Base-by-base conservation (phyloP, 2,888 invertebrate genomes). In the Encarsia formosa region DNA sequence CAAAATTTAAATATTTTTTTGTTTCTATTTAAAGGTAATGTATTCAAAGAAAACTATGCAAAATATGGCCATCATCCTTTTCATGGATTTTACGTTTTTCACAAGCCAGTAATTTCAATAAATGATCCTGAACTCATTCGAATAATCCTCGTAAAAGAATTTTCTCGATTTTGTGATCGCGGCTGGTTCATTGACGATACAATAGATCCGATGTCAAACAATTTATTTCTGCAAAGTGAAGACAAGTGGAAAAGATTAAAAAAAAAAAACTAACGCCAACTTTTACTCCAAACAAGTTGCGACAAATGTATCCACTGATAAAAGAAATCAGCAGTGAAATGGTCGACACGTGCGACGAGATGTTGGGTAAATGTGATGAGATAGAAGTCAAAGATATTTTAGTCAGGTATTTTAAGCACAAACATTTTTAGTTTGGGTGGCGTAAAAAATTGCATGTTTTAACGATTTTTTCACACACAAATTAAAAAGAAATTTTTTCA, bases 251-350 rank as follows among this genome's bases (percentile, higher is more conserved):
- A 79, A 63, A 77, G 75, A 41, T 68, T 86, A 22, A 76, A 87
- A 15, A 60, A n/a, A n/a, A 77, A 0, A 84, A 84, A 61, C 70
- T 87, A 62, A 79, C 85, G 1, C 83, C 86, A 0, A 79, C 82
- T 0, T 87, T 86, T 64, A 81, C 86, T 1, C 79, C 84, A 0
- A 83, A 81, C 6, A 86, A 85, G 69, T 69, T 87, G 41, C 86
- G 82, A 66, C 77, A 72, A 2, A 84, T 86, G 82, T 84, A 82
- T 60, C 75, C 75, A 1, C 77, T 81, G 1, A 78, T 85, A 11
- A 76, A 80, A 34, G 74, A 78, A 29, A 80, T 83, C 49, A 81
- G 81, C 0, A 69, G 77, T 11, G 76, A 79, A 9, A 19, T 51
- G 41, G 37, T 46, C 4, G 15, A 34, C 1, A 6, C 19, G 8